Evolutionary conservation across 2,113 vertebrate genomes (phyloP).

Genomic region (Cavia aperea): DNA sequence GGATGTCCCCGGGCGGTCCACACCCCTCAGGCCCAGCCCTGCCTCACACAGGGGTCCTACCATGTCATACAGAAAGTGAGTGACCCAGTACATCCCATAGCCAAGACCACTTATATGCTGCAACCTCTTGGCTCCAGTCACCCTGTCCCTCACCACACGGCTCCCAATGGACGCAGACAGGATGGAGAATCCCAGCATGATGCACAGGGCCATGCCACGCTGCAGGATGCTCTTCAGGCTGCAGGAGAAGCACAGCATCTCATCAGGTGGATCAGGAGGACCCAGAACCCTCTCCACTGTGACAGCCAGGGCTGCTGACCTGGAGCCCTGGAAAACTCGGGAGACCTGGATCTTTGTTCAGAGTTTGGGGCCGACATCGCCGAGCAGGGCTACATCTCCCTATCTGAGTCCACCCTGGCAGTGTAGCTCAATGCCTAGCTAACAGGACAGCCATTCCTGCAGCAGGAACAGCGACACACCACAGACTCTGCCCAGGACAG

Average conservation of each 20-base stretch:
- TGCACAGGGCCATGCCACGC: constrained; percentile 77
- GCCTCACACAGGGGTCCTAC: constrained; percentile 60
- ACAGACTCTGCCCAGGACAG: fast-evolving
- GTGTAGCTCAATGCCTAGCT: fast-evolving
- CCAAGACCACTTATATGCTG: constrained; percentile 77
- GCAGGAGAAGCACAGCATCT: neutral
- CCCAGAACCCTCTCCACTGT: fast-evolving
- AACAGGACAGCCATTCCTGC: fast-evolving
- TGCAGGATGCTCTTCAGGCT: constrained; percentile 80
- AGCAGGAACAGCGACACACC: fast-evolving
- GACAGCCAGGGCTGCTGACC: neutral
- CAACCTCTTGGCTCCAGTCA: constrained; percentile 72
- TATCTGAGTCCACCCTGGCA: neutral
- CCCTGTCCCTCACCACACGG: constrained; percentile 71
- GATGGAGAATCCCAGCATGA: constrained; percentile 78
- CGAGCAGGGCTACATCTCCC: neutral
- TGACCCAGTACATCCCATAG: constrained; percentile 75
- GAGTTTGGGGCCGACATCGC: neutral
- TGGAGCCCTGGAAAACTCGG: neutral
- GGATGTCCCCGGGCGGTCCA: fast-evolving
- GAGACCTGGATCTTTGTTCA: neutral
- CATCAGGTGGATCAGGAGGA: neutral
- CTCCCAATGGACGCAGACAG: constrained; percentile 71
- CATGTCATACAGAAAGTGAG: constrained; percentile 77
- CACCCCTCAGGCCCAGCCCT: too few species aligned